A percentile compares a stretch with the other conserved stretches of the same genome.
Evolutionary conservation across 1,140 invertebrate genomes (phyloP).

Genomic region (Mizuhopecten yessoensis): DNA sequence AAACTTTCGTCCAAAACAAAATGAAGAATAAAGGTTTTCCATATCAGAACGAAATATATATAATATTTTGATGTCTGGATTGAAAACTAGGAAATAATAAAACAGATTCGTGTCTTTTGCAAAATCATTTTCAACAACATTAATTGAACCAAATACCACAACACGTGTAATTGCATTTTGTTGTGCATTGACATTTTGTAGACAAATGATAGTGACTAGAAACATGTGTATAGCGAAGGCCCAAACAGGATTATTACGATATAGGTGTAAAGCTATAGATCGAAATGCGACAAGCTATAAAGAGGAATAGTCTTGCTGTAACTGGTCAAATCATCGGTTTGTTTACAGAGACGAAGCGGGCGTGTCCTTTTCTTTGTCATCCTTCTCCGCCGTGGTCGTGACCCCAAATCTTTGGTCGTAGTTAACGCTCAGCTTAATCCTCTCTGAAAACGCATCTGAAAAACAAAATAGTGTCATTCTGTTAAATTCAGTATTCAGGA

Average conservation of each 20-base stretch:
- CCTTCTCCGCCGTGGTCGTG: slow-evolving; percentile 50
- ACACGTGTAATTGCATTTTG: not conserved
- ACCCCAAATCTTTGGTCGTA: slow-evolving; percentile 61
- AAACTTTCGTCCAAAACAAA: no score
- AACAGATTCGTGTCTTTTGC: not conserved
- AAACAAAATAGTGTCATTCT: slow-evolving; percentile 34
- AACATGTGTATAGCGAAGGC: not conserved
- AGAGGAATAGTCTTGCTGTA: no score
- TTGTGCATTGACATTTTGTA: not conserved
- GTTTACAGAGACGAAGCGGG: not conserved
- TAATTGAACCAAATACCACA: not conserved
- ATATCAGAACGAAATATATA: no score
- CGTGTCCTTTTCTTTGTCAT: slow-evolving; percentile 37
- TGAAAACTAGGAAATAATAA: no score
- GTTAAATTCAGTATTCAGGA: no score
- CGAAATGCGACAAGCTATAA: no score
- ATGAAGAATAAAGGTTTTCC: no score
- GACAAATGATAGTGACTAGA: not conserved
- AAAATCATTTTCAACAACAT: not conserved
- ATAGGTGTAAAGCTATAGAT: not conserved
- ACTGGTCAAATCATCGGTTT: not conserved
- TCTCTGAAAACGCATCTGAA: slow-evolving; percentile 53
- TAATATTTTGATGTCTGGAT: no score
- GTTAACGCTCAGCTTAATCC: slow-evolving; percentile 62
- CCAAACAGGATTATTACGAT: not conserved